Base-by-base conservation (phyloP, 2,113 vertebrate genomes). In the Caranx ignobilis region DNA sequence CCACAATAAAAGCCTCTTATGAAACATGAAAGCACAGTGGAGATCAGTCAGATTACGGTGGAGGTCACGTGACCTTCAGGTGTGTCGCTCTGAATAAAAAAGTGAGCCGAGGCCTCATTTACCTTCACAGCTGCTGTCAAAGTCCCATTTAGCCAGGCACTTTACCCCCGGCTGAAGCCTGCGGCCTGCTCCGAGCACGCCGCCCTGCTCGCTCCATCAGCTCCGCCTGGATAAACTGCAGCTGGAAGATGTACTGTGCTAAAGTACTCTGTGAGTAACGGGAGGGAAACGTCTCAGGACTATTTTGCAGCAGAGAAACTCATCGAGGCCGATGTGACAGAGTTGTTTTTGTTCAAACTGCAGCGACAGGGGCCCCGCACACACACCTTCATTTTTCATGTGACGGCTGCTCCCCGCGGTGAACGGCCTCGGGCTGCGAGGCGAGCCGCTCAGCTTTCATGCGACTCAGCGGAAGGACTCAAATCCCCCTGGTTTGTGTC, bases 261-360 rank as follows among this genome's bases (percentile, higher is more conserved):
- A 6, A 78, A 89, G 68, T 73, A 75, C 74, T 85, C 84, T 86
- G 16, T 85, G 75, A 91, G 63, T 79, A 81, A 83, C 76, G 48
- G 18, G 12, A 48, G 68, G 77, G 50, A 61, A 82, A 73, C 6
- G 43, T 84, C 59, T 69, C 31, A 6, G 64, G 76, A 81, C 66
- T 47, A 41, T 78, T 87, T 87, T n/a, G 11, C 21, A 15, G 18
- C 54, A 69, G 52, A 75, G 75, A 64, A 80, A 83, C 60, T 55
- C 65, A 52, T 34, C 2, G 15, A 73, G 37, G 66, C 7, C 55
- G 19, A 5, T 10, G 56, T 75, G 45, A 87, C 83, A 48, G 47
- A 81, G 66, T 10, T 61, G 64, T 83, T 88, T 86, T 62, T 3
- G 11, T 61, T 32, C 18, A 43, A 77, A 68, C 35, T 65, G 67